Conservation (phyloP, 2,113 vertebrate genomes). For the Todiramphus saurophagus region DNA sequence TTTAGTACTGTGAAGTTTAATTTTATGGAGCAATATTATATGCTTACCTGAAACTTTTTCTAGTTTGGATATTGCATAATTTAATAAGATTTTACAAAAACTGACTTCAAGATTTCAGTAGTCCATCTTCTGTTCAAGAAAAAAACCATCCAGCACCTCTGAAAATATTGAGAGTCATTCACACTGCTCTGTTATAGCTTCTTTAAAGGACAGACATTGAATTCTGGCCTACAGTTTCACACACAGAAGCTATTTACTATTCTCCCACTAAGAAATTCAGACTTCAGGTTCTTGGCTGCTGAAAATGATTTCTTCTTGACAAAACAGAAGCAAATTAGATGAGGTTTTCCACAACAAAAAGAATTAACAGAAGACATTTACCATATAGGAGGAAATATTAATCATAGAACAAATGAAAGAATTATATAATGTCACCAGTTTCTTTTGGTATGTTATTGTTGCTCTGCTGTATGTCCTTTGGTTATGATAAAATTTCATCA, state of each 20-base stretch:
- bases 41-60: neutral
- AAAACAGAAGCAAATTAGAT: neutral
- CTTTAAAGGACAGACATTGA: neutral
- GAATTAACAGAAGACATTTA: neutral
- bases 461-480: neutral
- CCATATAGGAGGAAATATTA: neutral
- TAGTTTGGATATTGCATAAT: neutral
- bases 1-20: conserved; percentile 27
- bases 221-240: neutral
- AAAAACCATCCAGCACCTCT: neutral
- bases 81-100: conserved; percentile 22
- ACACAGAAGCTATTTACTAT: neutral
- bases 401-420: neutral
- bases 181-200: neutral
- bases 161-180: neutral
- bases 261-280: neutral
- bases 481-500: neutral
- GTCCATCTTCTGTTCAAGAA: neutral
- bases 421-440: neutral
- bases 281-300: neutral
- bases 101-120: neutral
- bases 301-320: neutral
- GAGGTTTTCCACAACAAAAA: neutral
- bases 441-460: neutral
- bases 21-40: neutral